These are phyloP conservation scores for Drosophila limbata DNA, from an alignment of 2,888 invertebrate genomes.

Conservation along the genomic window DNA sequence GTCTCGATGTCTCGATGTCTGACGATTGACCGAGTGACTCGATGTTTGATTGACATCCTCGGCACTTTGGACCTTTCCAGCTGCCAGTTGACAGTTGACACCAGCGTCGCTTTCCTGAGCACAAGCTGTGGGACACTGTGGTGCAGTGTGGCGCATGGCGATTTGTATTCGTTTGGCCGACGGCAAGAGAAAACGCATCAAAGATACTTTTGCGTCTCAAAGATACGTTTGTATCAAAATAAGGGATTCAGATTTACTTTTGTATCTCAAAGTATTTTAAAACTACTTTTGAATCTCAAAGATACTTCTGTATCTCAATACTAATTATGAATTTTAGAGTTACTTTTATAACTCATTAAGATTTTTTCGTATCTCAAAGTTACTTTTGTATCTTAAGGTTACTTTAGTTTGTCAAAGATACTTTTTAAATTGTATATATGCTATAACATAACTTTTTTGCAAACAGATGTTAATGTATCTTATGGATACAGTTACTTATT, in stretches of 20 bases:
- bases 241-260: neutral
- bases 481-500: too few relatives aligned
- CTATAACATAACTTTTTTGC: too few relatives aligned
- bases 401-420: neutral
- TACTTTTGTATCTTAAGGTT: conserved; percentile 4
- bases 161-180: neutral
- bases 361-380: neutral
- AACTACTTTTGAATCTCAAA: conserved; percentile 2
- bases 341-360: conserved; percentile 2
- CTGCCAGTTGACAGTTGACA: conserved; percentile 17
- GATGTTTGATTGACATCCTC: conserved; percentile 53
- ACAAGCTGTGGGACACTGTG: conserved; percentile 2
- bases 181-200: conserved; percentile 3
- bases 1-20: neutral
- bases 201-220: neutral
- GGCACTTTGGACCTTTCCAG: conserved; percentile 40
- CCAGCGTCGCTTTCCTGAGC: conserved; percentile 6
- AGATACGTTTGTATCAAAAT: neutral
- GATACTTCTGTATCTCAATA: neutral
- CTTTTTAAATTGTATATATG: neutral
- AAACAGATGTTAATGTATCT: too few relatives aligned
- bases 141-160: neutral
- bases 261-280: neutral
- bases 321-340: neutral
- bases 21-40: conserved; percentile 47